Evolutionary conservation across 2,113 vertebrate genomes (phyloP), one percentile per base, ranked within the genome.

Genomic region (Bufo bufo): DNA sequence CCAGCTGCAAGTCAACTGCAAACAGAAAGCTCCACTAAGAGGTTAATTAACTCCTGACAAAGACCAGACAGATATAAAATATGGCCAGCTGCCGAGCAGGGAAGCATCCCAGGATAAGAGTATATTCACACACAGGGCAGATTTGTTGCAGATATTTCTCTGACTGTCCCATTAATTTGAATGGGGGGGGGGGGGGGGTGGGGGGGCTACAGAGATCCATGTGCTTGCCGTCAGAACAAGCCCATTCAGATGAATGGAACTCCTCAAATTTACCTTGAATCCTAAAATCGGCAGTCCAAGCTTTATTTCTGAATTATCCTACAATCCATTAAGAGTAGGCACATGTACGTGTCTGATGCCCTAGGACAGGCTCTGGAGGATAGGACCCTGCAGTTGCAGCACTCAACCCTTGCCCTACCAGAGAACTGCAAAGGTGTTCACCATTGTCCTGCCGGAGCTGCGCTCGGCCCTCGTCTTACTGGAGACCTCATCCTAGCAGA

Each of bases 1-100:
- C 7, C 4, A 59, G 83, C 69, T 85, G n/a, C 69, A 50, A 14
- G 20, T 47, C 12, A 58, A 83, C 19, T 6, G 19, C 12, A 65
- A 17, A 52, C 4, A 47, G 20, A 84, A 59, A 45, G 20, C 66
- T 43, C 66, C 16, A 52, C 9, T 9, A 56, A 84, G 50, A 20
- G 69, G 54, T 49, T 85, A 61, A 77, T 85, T 77, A 77, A 85
- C 50, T 61, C 7, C 14, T 43, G 20, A 74, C 13, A 52, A 56
- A 58, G 49, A 54, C 14, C 43, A 71, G 61, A n/a, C 45, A 66
- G 50, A 84, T 50, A 54, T 4, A 54, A 82, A 47, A 82, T 63
- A 82, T n/a, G 56, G 23, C 16, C 52, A 79, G 33, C 54, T 45
- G 23, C 14, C 77, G 19, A 13, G 14, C 17, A 81, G 12, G 58